Evolutionary conservation across 2,888 invertebrate species (phyloP).

Genomic region (Tortrix viridana): DNA sequence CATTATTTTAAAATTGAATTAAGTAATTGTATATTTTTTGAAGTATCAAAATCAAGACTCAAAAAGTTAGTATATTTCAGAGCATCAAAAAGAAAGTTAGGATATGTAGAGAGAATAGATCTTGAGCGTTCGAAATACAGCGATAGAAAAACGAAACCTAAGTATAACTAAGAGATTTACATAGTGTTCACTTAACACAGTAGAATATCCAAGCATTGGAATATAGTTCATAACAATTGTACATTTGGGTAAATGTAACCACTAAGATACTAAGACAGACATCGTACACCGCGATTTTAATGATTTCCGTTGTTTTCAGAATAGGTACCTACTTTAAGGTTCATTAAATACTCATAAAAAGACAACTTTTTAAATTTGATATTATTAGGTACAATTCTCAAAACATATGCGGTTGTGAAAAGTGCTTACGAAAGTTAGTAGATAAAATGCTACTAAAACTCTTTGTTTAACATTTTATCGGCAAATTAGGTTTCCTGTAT

Average conservation of each 20-base stretch:
- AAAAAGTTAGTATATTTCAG: conserved; percentile 37
- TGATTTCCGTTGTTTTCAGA: too few species aligned
- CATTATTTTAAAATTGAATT: conserved; percentile 34
- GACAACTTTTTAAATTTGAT: too few species aligned
- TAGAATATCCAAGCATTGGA: conserved; percentile 53
- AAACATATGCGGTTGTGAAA: too few species aligned
- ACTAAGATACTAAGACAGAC: conserved; percentile 51
- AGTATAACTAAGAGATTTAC: conserved; percentile 25
- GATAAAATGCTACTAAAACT: too few species aligned
- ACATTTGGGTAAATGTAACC: conserved; percentile 45
- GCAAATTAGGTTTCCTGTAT: too few species aligned
- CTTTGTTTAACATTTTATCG: too few species aligned
- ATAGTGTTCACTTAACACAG: conserved; percentile 64
- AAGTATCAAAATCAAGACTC: conserved; percentile 38
- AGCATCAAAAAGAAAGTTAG: conserved; percentile 30
- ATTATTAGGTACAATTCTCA: too few species aligned
- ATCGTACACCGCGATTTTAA: neutral
- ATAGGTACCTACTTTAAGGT: too few species aligned
- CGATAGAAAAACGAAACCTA: conserved; percentile 30
- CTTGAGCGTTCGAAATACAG: conserved; percentile 42
- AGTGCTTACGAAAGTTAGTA: too few species aligned
- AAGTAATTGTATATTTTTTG: conserved; percentile 33
- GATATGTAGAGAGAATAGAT: conserved; percentile 30
- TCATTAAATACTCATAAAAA: too few species aligned
- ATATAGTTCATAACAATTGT: conserved; percentile 47